Base-by-base conservation (phyloP, 2,797 vertebrate genomes). In the Holocentrus rufus region DNA sequence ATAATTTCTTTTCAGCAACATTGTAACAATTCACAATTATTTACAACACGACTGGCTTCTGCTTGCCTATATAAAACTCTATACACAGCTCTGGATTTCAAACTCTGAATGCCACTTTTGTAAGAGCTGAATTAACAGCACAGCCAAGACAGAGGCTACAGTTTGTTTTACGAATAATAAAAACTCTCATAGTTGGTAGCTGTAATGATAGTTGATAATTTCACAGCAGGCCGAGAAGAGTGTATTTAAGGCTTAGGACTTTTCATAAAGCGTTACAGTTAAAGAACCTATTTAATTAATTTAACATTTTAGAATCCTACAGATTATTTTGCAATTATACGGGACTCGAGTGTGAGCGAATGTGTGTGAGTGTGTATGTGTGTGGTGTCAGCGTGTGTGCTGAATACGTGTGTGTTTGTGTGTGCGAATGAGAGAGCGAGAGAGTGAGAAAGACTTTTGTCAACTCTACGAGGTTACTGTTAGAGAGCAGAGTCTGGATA, bases 61-160 rank as follows among this genome's bases (percentile, higher is more conserved):
- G 25, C 15, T 74, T 72, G 47, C 27, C 63, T 75, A 53, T 75
- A 53, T 62, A 20, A 56, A 47, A 46, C 69, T 59, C 47, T 61
- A 22, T 34, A 11, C 20, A 66, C 2, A 77, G 39, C 44, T 5
- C 4, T 64, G 65, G 23, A 31, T 31, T 74, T 50, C 11, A 50
- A 62, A 14, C 2, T 53, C 9, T 75, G 13, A 79, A 60, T 44
- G 22, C 50, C 52, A 79, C 80, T 82, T 27, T 79, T 74, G 54
- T 49, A 11, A 20, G 49, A 76, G 79, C 46, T 65, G 46, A 52
- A 74, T 77, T 82, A 50, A 30, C 53, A 54, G n/a, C 53, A 65
- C 9, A 17, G 55, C 36, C 61, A n/a, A 56, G 81, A 64, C 7
- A 50, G 20, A 44, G 7, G 18, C 17, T 3, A 5, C 59, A 49